These are phyloP conservation scores for Phrynosoma platyrhinos DNA, from an alignment of 2,113 vertebrate genomes.

Conservation along the genomic window DNA sequence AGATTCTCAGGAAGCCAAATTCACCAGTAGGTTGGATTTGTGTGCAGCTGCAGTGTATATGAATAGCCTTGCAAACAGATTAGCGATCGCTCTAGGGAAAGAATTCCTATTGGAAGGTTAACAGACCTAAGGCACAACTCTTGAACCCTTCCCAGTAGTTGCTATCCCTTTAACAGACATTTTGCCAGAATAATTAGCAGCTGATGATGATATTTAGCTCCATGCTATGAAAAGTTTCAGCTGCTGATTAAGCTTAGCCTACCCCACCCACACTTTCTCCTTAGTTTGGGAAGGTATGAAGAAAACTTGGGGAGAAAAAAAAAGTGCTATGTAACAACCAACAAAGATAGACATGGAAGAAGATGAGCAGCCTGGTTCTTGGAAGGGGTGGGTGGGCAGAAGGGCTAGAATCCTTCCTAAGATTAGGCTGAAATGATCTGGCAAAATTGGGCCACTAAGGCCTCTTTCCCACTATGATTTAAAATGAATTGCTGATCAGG, in stretches of 20 bases:
- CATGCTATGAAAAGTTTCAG: background rate
- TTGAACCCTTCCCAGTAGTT: background rate
- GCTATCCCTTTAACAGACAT: background rate
- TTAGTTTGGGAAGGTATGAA: background rate
- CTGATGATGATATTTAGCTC: background rate
- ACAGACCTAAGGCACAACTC: background rate
- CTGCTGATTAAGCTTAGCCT: background rate
- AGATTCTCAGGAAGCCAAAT: background rate
- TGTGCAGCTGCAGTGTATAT: background rate
- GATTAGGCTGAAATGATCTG: no score
- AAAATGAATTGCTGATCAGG: no score
- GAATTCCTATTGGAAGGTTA: background rate
- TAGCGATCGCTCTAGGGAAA: background rate
- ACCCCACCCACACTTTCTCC: background rate
- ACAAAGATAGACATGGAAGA: background rate
- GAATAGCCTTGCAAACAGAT: background rate
- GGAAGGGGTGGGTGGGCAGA: no score
- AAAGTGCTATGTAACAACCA: background rate
- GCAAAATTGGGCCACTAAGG: no score
- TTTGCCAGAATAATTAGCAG: conserved; percentile 4
- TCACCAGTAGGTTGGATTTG: background rate
- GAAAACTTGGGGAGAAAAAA: background rate
- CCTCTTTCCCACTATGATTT: no score
- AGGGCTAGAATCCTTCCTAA: no score
- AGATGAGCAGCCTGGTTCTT: background rate